A percentile compares a stretch with the other conserved stretches of the same genome.
phyloP scores from a whole-genome alignment of 1,140 invertebrate species.

The Agrilus planipennis region DNA sequence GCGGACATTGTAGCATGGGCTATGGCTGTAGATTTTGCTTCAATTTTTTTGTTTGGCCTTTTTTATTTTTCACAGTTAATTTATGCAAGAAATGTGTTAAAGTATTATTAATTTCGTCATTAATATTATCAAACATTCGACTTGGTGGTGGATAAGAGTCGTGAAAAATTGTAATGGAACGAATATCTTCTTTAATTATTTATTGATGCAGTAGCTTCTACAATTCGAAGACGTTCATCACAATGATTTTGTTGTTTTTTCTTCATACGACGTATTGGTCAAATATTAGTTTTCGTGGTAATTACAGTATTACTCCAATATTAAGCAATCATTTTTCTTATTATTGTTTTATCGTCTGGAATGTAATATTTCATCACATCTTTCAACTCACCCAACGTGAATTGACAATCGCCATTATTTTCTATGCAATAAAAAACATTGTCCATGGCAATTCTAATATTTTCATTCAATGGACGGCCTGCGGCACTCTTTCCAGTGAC shows the following conservation, averaged over 20 bases:
- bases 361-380: not conserved
- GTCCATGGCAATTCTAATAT: slow-evolving; percentile 25
- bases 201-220: slow-evolving; percentile 8
- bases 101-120: slow-evolving; percentile 22
- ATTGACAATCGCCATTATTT: slow-evolving; percentile 24
- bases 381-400: not conserved
- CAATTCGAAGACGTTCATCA: not conserved
- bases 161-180: not conserved
- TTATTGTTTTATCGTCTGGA: slow-evolving; percentile 5
- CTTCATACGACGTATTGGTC: not conserved
- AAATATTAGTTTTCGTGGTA: slow-evolving; percentile 18
- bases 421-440: slow-evolving; percentile 30
- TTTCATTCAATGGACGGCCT: slow-evolving; percentile 19
- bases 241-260: slow-evolving; percentile 4
- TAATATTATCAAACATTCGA: slow-evolving; percentile 10
- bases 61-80: slow-evolving; percentile 22
- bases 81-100: slow-evolving; percentile 18
- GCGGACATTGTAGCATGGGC: slow-evolving; percentile 25
- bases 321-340: slow-evolving; percentile 22
- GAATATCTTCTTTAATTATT: slow-evolving; percentile 8
- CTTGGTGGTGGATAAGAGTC: slow-evolving; percentile 5
- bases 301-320: slow-evolving; percentile 28
- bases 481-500: slow-evolving; percentile 17
- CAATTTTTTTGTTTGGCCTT: slow-evolving; percentile 16
- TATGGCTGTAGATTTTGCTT: slow-evolving; percentile 21